Evolutionary conservation across 2,797 vertebrate genomes (phyloP).

Genomic region (Sebastolobus altivelis): DNA sequence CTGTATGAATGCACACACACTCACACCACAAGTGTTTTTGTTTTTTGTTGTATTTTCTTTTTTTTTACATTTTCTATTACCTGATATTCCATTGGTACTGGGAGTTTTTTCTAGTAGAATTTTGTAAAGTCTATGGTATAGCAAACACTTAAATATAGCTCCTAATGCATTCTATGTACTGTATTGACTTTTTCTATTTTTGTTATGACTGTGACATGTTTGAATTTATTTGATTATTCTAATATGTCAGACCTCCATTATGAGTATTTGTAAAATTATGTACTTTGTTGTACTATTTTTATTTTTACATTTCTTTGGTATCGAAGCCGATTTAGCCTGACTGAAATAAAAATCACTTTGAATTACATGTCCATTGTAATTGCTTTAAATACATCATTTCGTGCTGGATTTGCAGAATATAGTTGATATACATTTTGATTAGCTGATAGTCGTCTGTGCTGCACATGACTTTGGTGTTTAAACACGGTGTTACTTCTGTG

Average conservation of each 20-base stretch:
- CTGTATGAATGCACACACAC: slow-evolving; percentile 74
- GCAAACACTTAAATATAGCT: slow-evolving; percentile 82
- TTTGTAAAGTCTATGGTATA: slow-evolving; percentile 86
- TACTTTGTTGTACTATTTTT: slow-evolving; percentile 84
- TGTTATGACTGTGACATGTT: slow-evolving; percentile 82
- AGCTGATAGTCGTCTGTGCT: not conserved
- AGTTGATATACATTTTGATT: not conserved
- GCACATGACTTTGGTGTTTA: not conserved
- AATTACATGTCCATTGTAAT: slow-evolving; percentile 33
- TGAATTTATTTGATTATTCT: slow-evolving; percentile 77
- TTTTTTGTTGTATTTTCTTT: slow-evolving; percentile 49
- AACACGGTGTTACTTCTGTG: not conserved
- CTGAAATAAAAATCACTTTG: slow-evolving; percentile 79
- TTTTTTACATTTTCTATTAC: slow-evolving; percentile 79
- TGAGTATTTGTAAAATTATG: slow-evolving; percentile 84
- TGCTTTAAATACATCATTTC: not conserved
- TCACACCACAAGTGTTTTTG: slow-evolving; percentile 54
- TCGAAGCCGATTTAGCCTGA: slow-evolving; percentile 79
- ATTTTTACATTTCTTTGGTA: slow-evolving; percentile 85
- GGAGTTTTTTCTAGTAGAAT: slow-evolving; percentile 86
- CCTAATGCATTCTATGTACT: slow-evolving; percentile 83
- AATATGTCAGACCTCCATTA: slow-evolving; percentile 80
- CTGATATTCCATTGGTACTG: slow-evolving; percentile 80
- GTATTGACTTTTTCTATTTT: slow-evolving; percentile 86
- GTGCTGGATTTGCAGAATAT: not conserved